Conservation (phyloP, 2,113 vertebrate genomes). For the Artemisiospiza belli region DNA sequence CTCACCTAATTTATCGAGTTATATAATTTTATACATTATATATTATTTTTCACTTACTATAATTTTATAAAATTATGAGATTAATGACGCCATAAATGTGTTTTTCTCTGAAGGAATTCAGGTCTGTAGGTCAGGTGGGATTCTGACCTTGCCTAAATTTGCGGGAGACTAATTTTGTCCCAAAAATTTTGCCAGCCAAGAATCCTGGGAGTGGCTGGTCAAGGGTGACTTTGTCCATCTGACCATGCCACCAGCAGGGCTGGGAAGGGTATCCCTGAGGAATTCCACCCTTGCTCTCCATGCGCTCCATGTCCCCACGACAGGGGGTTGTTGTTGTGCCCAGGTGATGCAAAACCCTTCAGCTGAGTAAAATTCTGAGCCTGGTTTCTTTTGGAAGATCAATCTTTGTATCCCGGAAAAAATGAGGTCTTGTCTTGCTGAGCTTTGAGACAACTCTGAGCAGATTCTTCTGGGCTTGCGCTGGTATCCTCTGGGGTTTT, state of each 20-base stretch:
- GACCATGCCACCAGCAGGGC: background rate
- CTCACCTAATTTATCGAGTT: background rate
- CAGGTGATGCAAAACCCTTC: background rate
- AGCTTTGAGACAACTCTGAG: background rate
- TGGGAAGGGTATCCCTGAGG: background rate
- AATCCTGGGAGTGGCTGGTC: background rate
- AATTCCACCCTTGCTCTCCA: background rate
- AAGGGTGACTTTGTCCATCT: background rate
- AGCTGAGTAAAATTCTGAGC: background rate
- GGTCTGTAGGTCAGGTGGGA: background rate
- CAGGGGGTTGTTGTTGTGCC: background rate
- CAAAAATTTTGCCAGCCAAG: background rate
- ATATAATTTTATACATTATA: background rate
- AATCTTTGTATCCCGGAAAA: background rate
- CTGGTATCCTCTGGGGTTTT: background rate
- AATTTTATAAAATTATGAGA: background rate
- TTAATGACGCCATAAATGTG: background rate
- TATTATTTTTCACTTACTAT: background rate
- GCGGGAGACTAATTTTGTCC: too few relatives aligned
- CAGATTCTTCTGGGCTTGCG: background rate
- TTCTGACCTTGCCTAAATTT: too few relatives aligned
- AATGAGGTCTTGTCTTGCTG: background rate
- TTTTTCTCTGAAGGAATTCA: background rate
- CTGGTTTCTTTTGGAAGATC: background rate
- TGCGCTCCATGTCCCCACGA: too few relatives aligned